These are phyloP conservation scores for Chiropotes sagulatus DNA, from an alignment of 2,797 vertebrate species.

Conservation along the genomic window DNA sequence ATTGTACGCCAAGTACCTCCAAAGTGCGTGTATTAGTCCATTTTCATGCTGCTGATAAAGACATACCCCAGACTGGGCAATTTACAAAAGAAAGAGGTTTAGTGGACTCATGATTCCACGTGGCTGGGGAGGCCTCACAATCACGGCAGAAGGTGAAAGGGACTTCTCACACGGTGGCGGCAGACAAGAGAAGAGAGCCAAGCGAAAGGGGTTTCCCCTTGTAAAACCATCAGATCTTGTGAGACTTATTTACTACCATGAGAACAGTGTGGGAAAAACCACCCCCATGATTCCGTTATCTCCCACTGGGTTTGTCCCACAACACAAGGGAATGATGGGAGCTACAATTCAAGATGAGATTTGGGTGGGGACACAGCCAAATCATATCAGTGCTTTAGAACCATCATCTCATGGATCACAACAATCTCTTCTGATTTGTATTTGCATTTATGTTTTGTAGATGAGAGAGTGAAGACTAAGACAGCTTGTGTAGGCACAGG, in stretches of 20 bases:
- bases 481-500: background rate
- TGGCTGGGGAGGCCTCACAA: background rate
- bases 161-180: too few species aligned
- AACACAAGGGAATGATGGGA: background rate
- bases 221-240: background rate
- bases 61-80: background rate
- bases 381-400: background rate
- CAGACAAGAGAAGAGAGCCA: too few species aligned
- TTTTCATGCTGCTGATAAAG: background rate
- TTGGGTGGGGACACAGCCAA: background rate
- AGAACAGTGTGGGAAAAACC: background rate
- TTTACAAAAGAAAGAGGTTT: background rate
- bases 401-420: background rate
- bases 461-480: background rate
- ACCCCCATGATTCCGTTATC: background rate
- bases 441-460: background rate
- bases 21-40: background rate
- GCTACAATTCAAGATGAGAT: background rate
- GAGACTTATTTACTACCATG: background rate
- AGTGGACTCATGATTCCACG: background rate
- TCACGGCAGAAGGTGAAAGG: background rate
- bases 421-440: accelerated
- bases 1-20: accelerated
- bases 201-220: too few species aligned
- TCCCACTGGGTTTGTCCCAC: background rate